These are phyloP conservation scores for Xiphophorus hellerii DNA, from an alignment of 2,113 vertebrate species.

Conservation along the genomic window DNA sequence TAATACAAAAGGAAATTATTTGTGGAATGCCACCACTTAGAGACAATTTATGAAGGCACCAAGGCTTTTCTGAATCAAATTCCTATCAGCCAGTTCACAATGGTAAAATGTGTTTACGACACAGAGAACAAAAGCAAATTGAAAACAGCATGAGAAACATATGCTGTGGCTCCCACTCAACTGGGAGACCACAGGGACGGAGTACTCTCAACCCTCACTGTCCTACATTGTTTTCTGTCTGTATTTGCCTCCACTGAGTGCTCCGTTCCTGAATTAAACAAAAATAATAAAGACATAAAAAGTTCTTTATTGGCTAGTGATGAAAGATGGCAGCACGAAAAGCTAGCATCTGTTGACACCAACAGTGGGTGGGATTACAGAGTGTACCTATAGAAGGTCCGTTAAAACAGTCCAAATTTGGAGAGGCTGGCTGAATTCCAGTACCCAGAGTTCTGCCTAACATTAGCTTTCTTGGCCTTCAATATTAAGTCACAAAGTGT, in stretches of 20 bases:
- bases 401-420: constrained; percentile 41
- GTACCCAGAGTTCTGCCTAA: neutral
- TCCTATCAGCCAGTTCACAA: neutral
- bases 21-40: neutral
- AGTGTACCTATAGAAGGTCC: constrained; percentile 39
- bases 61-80: constrained; percentile 1
- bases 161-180: constrained; percentile 34
- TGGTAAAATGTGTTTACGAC: constrained; percentile 9
- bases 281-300: constrained; percentile 10
- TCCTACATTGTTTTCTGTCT: constrained; percentile 29
- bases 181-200: constrained; percentile 17
- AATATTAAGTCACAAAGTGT: neutral
- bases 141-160: constrained; percentile 50
- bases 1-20: neutral
- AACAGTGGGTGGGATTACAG: constrained; percentile 22
- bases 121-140: constrained; percentile 25
- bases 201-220: constrained; percentile 17
- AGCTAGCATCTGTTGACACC: constrained; percentile 56
- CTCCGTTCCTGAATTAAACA: constrained; percentile 29
- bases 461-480: neutral
- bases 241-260: constrained; percentile 4
- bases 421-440: neutral
- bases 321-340: constrained; percentile 53
- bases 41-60: neutral
- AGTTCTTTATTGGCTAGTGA: constrained; percentile 56